Conservation (phyloP, 2,888 invertebrate species). For the Nomada flava region DNA sequence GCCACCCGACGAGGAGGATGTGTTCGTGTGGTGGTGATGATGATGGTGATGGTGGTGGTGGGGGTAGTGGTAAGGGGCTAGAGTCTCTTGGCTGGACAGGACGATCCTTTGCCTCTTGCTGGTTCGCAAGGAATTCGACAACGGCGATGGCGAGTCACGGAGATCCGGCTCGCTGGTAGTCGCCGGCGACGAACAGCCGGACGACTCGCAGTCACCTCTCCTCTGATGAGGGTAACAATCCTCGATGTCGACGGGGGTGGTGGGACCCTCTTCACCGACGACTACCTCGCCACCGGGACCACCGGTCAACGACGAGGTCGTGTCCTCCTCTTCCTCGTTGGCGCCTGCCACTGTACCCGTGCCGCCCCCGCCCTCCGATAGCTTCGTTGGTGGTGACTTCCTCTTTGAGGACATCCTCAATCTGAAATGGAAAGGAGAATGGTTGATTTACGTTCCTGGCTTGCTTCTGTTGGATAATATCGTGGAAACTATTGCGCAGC, state of each 20-base stretch:
- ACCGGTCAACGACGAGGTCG: conserved; percentile 84
- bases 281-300: conserved; percentile 73
- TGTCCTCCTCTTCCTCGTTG: conserved; percentile 86
- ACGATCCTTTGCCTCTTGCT: conserved; percentile 78
- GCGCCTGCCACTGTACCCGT: conserved; percentile 81
- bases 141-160: conserved; percentile 83
- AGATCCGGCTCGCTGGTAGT: conserved; percentile 84
- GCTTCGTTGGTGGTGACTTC: conserved; percentile 97
- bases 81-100: conserved; percentile 63
- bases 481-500: not conserved
- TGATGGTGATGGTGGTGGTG: conserved; percentile 73
- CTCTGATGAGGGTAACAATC: conserved; percentile 74
- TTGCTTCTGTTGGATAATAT: not conserved
- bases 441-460: conserved; percentile 9
- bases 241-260: conserved; percentile 87
- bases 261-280: conserved; percentile 82
- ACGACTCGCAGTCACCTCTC: conserved; percentile 77
- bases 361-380: conserved; percentile 90
- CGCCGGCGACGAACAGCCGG: conserved; percentile 81
- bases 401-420: conserved; percentile 97
- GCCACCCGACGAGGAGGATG: conserved; percentile 70
- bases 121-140: conserved; percentile 77
- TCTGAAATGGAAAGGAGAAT: conserved; percentile 85
- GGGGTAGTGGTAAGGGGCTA: conserved; percentile 55
- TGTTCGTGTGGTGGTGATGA: conserved; percentile 75